Evolutionary conservation across 2,888 invertebrate genomes (phyloP), one percentile per base, ranked within the genome.

Genomic region (Dryococelus australis): DNA sequence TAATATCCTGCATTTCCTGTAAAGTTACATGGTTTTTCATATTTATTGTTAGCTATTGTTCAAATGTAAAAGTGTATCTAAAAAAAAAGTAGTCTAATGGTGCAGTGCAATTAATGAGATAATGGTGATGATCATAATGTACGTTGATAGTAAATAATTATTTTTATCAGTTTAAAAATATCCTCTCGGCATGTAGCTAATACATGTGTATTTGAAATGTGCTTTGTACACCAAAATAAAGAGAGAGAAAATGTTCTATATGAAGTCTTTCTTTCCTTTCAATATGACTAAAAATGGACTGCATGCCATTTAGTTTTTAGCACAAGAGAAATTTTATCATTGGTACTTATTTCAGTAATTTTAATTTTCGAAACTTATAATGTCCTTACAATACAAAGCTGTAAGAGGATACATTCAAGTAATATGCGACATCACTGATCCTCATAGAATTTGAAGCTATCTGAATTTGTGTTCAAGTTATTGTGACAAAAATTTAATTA

Each of bases 151-250:
- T 81, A 26, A 88, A 86, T 88, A 87, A 88, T 85, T 80, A 87
- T 43, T 84, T 43, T 84, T 65, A 84, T 87, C 86, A 85, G 80
- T 86, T 87, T 87, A 83, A 87, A 88, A 88, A 87, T 87, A 87
- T 85, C 88, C 88, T 87, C 87, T 89, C 88, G 89, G 87, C 87
- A 89, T 88, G 86, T 88, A 87, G 87, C 84, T 84, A 85, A 80
- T 87, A 86, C 85, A 89, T 88, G 86, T 89, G 89, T 88, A 89
- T 87, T 65, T 88, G 86, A 89, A 87, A 89, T 89, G 89, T 89
- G 89, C 89, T 89, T 89, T 89, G 89, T 89, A 89, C 89, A 89
- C 89, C 88, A 88, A 88, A 84, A 87, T 88, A 89, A 89, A 87
- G 85, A 87, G 43, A 35, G 43, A 83, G 0, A 28, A 83, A 83